phyloP scores from a whole-genome alignment of 2,888 invertebrate species.

The Luperina nickerlii region DNA sequence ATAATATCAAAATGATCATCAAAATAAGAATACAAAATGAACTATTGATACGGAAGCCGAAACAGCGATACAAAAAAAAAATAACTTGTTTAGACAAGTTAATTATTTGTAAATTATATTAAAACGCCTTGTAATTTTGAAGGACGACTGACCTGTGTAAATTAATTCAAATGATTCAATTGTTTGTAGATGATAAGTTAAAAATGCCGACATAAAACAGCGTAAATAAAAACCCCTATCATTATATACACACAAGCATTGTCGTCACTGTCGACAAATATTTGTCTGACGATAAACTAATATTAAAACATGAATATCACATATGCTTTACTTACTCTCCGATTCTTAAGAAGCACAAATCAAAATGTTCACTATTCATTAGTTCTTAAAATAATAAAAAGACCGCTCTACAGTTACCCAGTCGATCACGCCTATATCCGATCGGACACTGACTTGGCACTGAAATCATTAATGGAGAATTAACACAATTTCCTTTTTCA shows the following conservation, averaged over 20 bases:
- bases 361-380: neutral
- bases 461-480: conserved; percentile 79
- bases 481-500: conserved; percentile 74
- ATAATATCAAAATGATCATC: no score
- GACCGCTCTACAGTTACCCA: conserved; percentile 78
- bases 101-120: neutral
- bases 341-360: neutral
- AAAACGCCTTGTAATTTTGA: neutral
- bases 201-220: conserved; percentile 13
- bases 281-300: conserved; percentile 21
- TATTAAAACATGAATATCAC: conserved; percentile 47
- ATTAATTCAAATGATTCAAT: conserved; percentile 2
- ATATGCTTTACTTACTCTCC: conserved; percentile 19
- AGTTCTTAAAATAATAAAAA: conserved; percentile 65
- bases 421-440: conserved; percentile 80
- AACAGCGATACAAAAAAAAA: neutral
- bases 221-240: conserved; percentile 10
- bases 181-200: conserved; percentile 24
- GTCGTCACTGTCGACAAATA: conserved; percentile 23
- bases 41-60: neutral
- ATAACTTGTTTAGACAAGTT: no score
- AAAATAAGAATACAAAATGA: neutral
- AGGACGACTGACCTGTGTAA: neutral
- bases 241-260: conserved; percentile 2
- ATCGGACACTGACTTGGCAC: conserved; percentile 82